Evolutionary conservation across 2,888 invertebrate genomes (phyloP), one percentile per base, ranked within the genome.

Genomic region (Leptogaster cylindrica): DNA sequence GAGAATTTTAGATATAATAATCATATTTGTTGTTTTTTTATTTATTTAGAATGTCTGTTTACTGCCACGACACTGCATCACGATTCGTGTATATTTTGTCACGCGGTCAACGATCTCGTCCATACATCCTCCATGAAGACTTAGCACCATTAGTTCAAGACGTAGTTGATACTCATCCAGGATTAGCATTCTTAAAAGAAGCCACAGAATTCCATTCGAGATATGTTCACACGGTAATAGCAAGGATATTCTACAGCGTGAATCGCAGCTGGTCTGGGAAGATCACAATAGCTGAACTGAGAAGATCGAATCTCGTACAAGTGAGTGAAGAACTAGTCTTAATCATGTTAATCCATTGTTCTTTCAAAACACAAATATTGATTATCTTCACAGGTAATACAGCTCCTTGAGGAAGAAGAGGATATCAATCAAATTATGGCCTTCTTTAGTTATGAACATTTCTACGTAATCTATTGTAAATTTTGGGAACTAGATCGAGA

Each of bases 401-500:
- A 90, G 72, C 81, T 93, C 67, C 83, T 97, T 68, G 97, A 97
- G 79, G 92, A 95, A 75, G 97, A 97, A 81, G 96, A 97, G 77
- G 97, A 98, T 79, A 97, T 97, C 76, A 98, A 97, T 83, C 94
- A 95, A 83, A 90, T 92, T 72, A 91, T 91, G 74, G 90, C 91
- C 76, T 91, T 87, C 78, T 92, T 92, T 79, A 97, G 97, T 79
- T 99, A 99, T 81, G 99, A 99, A 82, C 99, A 99, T 84, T 99
- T 99, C 83, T 99, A 99, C 84, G 99, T 99, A 70, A 97, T 99
- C 80, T 99, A 99, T 82, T 99, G 99, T 85, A 99, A 99, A 82
- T 99, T 99, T 84, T 99, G 99, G 99, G 99, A 99, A 83, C 83
- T 99, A 78, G 99, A 99, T 82, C 88, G 93, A 71, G 99, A 99